Conservation (phyloP, 2,113 vertebrate genomes). For the Empidonax traillii region DNA sequence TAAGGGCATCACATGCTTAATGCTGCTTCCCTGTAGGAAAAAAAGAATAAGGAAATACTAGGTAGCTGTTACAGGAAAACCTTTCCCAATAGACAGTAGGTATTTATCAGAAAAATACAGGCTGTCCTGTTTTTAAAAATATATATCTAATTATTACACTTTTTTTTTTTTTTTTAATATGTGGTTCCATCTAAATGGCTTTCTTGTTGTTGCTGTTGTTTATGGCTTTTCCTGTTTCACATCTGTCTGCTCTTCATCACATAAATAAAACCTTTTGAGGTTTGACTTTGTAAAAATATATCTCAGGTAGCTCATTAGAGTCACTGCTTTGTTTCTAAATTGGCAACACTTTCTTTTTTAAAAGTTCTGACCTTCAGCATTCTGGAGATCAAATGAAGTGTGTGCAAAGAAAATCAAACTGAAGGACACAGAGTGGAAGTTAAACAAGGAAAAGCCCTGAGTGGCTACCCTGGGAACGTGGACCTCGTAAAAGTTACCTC, state of each 20-base stretch:
- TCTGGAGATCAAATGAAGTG: conserved; percentile 18
- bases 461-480: not conserved
- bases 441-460: not conserved
- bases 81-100: not conserved
- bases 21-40: conserved; percentile 5
- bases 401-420: not conserved
- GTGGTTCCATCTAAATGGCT: not conserved
- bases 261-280: conserved; percentile 52
- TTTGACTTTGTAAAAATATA: conserved; percentile 52
- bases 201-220: conserved; percentile 8
- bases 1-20: conserved; percentile 12
- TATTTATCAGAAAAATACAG: conserved; percentile 20
- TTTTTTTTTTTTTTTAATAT: conserved; percentile 1
- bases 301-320: conserved; percentile 36
- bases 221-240: not conserved
- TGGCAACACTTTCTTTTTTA: not conserved
- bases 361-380: not conserved
- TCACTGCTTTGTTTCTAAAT: conserved; percentile 19
- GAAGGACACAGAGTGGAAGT: conserved; percentile 19
- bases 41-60: not conserved
- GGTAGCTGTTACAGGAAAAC: not conserved
- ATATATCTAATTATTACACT: conserved; percentile 12
- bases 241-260: conserved; percentile 26
- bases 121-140: not conserved
- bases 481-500: not conserved